Base-by-base conservation (phyloP, 2,113 vertebrate genomes). In the Lepus americanus region DNA sequence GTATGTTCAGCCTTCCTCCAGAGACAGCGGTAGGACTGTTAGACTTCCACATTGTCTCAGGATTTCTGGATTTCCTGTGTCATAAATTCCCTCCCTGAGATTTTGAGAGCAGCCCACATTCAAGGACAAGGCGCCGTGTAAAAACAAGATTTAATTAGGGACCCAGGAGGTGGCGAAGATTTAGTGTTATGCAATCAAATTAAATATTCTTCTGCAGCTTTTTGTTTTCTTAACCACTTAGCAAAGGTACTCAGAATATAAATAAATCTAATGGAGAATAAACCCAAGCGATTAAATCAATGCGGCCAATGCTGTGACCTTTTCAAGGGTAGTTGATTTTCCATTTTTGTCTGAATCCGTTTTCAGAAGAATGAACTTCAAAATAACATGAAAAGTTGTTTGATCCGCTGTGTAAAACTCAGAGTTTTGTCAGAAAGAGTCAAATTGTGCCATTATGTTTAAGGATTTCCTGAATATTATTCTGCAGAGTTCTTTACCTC, bases 161-260 rank as follows among this genome's bases (percentile, higher is more conserved):
- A 89, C 96, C 83, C 96, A 97, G 96, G 96, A 97, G 97, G 97
- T 97, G 96, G 96, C 53, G 63, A 96, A 96, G 97, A 94, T 95
- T 97, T 96, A 95, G 82, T 33, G 59, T 95, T 97, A 97, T 95
- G 94, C 94, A 95, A 97, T 96, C 97, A 96, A 95, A 97, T 97
- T 94, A 97, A 97, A 96, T 97, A 97, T 87, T 92, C 86, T 91
- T 95, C 69, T 88, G 85, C 70, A 95, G 95, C 70, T 74, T 97
- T 97, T 94, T 97, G 92, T 96, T 96, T 96, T 92, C 96, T 92
- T 95, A 97, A 94, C 85, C 95, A 96, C 87, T 89, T 96, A 94
- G 90, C 70, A 83, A 92, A 97, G 89, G 97, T 97, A 90, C 85
- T 95, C 3, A 72, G 96, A 90, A 74, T 92, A 83, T 87, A 94